Evolutionary conservation across 2,888 invertebrate species (phyloP), one percentile per base, ranked within the genome.

Genomic region (Chrysolina americana): DNA sequence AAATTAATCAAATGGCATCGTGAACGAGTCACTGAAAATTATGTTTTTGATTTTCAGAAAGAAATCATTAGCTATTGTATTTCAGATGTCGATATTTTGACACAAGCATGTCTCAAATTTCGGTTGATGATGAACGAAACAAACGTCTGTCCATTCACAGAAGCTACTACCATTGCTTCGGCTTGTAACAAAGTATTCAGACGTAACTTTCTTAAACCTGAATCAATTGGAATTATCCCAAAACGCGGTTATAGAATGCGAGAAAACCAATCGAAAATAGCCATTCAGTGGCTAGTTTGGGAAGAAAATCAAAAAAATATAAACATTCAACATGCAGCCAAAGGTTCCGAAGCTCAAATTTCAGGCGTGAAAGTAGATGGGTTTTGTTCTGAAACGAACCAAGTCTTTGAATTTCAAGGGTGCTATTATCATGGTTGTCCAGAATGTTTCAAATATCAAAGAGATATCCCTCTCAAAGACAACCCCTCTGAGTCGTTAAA

Each of bases 191-290:
- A 70, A 44, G 73, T 82, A 2, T 83, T 74, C 64, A 53, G 81
- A 10, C 76, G 78, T 41, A 82, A 84, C 21, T 83, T 81, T 75
- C 68, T 84, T 11, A 75, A 82, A 76, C 47, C 75, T 6, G 64
- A 83, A 8, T 81, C 79, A 0, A 83, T 85, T 17, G 84, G 80
- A 9, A 74, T 85, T 2, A 79, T 85, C 15, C 85, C 84, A 0
- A 65, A 75, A 71, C 44, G 65, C 1, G 84, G 85, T 3, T 85
- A 85, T 68, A 65, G 85, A 8, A 62, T 50, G 13, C 62, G 65
- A n/a, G 56, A 79, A 70, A 73, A 76, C 66, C 10, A 74, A n/a
- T 76, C 74, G 1, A 50, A 47, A 63, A 48, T 74, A 11, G 70
- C 76, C 17, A 62, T 76, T 2, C 48, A 73, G 62, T 80, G 77